Evolutionary conservation across 2,797 vertebrate species (phyloP).

Genomic region (Brachyalestes nurse): DNA sequence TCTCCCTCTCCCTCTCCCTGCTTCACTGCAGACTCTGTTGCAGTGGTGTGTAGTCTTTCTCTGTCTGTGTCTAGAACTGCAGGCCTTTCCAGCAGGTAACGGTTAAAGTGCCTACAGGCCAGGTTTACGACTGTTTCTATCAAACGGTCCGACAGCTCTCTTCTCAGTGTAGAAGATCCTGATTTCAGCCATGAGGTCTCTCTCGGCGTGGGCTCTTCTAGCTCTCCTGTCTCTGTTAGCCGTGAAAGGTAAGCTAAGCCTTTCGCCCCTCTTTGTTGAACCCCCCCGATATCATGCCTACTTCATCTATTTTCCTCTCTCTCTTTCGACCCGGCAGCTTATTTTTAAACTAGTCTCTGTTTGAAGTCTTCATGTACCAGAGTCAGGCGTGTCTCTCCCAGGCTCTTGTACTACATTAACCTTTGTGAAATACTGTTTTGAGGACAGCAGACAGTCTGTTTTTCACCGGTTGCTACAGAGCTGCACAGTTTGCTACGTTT

Average conservation of each 20-base stretch:
- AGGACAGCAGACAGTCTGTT: neutral
- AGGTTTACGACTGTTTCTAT: neutral
- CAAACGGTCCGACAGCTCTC: neutral
- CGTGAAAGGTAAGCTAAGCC: slow-evolving; percentile 72
- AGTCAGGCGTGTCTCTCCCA: neutral
- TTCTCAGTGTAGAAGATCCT: neutral
- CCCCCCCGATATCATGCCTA: slow-evolving; percentile 19
- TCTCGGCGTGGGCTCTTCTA: slow-evolving; percentile 61
- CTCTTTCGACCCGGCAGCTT: neutral
- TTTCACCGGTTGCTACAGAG: neutral
- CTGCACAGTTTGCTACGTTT: neutral
- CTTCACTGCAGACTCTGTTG: slow-evolving; percentile 58
- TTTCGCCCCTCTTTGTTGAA: slow-evolving; percentile 61
- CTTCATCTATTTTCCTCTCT: slow-evolving; percentile 49
- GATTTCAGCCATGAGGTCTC: slow-evolving; percentile 56
- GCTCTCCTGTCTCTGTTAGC: slow-evolving; percentile 67
- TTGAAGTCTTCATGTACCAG: neutral
- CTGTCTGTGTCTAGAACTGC: neutral
- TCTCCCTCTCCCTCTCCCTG: neutral
- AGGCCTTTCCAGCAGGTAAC: neutral
- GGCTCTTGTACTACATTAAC: neutral
- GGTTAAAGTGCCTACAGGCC: neutral
- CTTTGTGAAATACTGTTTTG: neutral
- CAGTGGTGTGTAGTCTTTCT: slow-evolving; percentile 33
- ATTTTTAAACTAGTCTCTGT: neutral